Base-by-base conservation (phyloP, 2,888 invertebrate genomes). In the Latrodectus hesperus region DNA sequence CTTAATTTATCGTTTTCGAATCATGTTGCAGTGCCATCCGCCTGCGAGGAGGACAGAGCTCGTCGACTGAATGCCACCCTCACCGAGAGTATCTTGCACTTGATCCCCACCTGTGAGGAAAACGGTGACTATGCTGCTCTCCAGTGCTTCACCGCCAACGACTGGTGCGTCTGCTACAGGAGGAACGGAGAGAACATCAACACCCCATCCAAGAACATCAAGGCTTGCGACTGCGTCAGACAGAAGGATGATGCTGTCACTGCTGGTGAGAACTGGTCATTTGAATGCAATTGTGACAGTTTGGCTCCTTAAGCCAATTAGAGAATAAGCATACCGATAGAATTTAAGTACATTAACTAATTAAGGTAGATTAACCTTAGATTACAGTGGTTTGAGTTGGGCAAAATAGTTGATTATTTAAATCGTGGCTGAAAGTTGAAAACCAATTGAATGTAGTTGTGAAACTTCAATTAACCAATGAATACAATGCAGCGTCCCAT, bases 111-210 rank as follows among this genome's bases (percentile, higher is more conserved):
- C 17, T 88, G 88, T 17, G 88, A 88, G 0, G 79, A 74, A 12
- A 88, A 88, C 53, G 88, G 88, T 8, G 88, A 88, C 80, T 88
- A 88, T n/a, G 83, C 88, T 38, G 88, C 88, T 71, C 38, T 71
- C 70, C 88, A 88, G 80, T 88, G 88, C 80, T 88, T 84, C 84
- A 88, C 88, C 14, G 26, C 55, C 67, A 79, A 72, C 67, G 76
- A 80, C 75, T 88, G 88, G 88, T 88, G 88, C 72, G 84, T 88
- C n/a, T 88, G 88, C 76, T 88, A 88, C 88, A 75, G 84, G 49
- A 83, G 88, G 75, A 80, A 88, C 74, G 88, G 88, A 14, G 79
- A 79, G 17, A 83, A 83, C 88, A 88, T 88, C 84, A 74, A 74
- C 75, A 74, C 84, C 38, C 84, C 88, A 12, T 84, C 84, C 72